A percentile compares a stretch with the other conserved stretches of the same genome.
These are phyloP conservation scores for Cydia fagiglandana DNA, from an alignment of 1,140 invertebrate genomes.

Conservation along the genomic window DNA sequence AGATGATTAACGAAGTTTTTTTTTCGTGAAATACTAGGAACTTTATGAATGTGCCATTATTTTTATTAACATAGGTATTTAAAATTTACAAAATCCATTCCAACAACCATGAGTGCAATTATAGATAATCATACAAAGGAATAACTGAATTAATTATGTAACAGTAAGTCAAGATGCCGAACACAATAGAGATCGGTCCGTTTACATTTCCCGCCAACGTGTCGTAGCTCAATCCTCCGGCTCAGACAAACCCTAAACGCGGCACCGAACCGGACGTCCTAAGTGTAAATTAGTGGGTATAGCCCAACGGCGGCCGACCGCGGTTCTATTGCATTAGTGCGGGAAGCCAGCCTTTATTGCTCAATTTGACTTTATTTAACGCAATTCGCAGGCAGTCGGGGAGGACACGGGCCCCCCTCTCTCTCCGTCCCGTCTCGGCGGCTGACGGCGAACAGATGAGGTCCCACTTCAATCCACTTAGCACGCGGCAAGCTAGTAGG, in stretches of 20 bases:
- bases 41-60: no score
- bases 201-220: background rate
- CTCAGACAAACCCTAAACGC: constrained; percentile 31
- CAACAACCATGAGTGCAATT: no score
- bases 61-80: no score
- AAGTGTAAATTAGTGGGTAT: constrained; percentile 62
- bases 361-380: constrained; percentile 80
- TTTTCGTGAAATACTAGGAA: no score
- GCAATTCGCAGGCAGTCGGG: constrained; percentile 62
- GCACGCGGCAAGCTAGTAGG: constrained; percentile 58
- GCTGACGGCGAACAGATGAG: constrained; percentile 74
- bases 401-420: constrained; percentile 36
- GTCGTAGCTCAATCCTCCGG: background rate
- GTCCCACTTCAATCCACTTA: constrained; percentile 76
- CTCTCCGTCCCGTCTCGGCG: constrained; percentile 46
- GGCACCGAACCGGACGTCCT: constrained; percentile 10
- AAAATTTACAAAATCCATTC: no score
- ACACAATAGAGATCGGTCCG: background rate
- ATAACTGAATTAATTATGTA: background rate
- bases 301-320: constrained; percentile 54
- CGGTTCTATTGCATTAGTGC: constrained; percentile 68
- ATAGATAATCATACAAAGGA: background rate
- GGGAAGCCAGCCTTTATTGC: constrained; percentile 75
- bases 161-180: background rate
- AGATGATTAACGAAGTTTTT: no score